These are phyloP conservation scores for Adelges cooleyi DNA, from an alignment of 1,140 invertebrate genomes.

Conservation along the genomic window DNA sequence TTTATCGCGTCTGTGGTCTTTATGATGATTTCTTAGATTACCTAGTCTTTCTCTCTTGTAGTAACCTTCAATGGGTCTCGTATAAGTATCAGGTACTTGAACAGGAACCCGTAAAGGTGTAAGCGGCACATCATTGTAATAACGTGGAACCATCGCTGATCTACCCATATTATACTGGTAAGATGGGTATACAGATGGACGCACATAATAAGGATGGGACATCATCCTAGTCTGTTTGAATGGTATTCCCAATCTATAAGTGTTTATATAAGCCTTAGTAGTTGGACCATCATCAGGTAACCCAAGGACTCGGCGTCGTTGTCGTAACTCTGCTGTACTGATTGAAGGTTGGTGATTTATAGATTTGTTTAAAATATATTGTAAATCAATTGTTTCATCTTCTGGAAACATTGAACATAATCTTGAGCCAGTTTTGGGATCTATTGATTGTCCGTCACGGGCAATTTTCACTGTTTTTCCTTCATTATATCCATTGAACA, in stretches of 20 bases:
- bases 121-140: slow-evolving; percentile 23
- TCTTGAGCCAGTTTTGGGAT: slow-evolving; percentile 86
- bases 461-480: slow-evolving; percentile 98
- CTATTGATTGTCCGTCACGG: slow-evolving; percentile 95
- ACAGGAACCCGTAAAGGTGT: background rate
- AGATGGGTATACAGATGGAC: slow-evolving; percentile 4
- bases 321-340: slow-evolving; percentile 17
- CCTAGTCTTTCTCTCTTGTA: slow-evolving; percentile 11
- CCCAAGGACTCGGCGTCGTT: background rate
- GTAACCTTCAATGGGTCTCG: background rate
- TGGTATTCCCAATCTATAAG: slow-evolving; percentile 9
- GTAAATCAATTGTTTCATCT: slow-evolving; percentile 86
- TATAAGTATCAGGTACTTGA: background rate
- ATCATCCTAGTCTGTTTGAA: slow-evolving; percentile 14
- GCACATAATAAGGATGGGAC: slow-evolving; percentile 22
- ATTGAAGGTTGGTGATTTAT: slow-evolving; percentile 51
- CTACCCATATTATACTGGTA: slow-evolving; percentile 12
- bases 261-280: background rate
- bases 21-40: background rate
- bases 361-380: slow-evolving; percentile 74
- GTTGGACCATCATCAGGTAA: background rate
- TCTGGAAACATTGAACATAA: slow-evolving; percentile 87
- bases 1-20: slow-evolving; percentile 2
- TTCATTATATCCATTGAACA: slow-evolving; percentile 97
- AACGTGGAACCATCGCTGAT: slow-evolving; percentile 16